These are phyloP conservation scores for Alloplasta piceator DNA, from an alignment of 2,888 invertebrate species.

Conservation along the genomic window DNA sequence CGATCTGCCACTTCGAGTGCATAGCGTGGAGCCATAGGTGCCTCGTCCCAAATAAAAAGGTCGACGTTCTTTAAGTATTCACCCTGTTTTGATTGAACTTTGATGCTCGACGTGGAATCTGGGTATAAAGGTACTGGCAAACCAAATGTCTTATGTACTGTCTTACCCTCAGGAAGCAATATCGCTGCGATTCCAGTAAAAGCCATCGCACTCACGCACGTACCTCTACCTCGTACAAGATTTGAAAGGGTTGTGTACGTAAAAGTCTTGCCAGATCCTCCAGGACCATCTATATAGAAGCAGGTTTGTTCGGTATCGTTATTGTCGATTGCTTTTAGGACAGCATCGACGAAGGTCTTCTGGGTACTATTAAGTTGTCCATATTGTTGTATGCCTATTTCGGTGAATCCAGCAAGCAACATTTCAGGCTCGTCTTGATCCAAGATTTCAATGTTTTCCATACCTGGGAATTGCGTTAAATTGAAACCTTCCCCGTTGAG, in stretches of 20 bases:
- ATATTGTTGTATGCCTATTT: constrained; percentile 52
- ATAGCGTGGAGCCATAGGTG: constrained; percentile 66
- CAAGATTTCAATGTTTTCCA: constrained; percentile 38
- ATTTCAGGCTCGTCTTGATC: constrained; percentile 20
- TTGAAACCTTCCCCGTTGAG: constrained; percentile 37
- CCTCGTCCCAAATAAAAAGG: constrained; percentile 68
- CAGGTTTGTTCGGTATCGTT: constrained; percentile 24
- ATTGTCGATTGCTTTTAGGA: constrained; percentile 49
- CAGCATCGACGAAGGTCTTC: constrained; percentile 62
- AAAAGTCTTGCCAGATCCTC: constrained; percentile 70
- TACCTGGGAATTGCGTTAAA: constrained; percentile 56
- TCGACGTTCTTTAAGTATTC: constrained; percentile 48
- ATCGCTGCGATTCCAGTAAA: constrained; percentile 63
- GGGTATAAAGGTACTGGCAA: constrained; percentile 69
- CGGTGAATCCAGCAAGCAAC: constrained; percentile 5
- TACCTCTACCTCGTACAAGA: constrained; percentile 58
- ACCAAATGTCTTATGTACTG: constrained; percentile 77
- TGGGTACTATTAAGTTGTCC: constrained; percentile 62
- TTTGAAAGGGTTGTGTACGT: constrained; percentile 72
- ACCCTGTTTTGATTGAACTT: constrained; percentile 58
- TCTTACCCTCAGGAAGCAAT: constrained; percentile 77
- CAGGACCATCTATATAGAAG: constrained; percentile 78
- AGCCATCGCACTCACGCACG: constrained; percentile 67
- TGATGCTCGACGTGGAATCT: constrained; percentile 56
- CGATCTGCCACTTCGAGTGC: constrained; percentile 67